These are phyloP conservation scores for Actinostola sp. DNA, from an alignment of 92 coral and sea anemone species.

Conservation along the genomic window DNA sequence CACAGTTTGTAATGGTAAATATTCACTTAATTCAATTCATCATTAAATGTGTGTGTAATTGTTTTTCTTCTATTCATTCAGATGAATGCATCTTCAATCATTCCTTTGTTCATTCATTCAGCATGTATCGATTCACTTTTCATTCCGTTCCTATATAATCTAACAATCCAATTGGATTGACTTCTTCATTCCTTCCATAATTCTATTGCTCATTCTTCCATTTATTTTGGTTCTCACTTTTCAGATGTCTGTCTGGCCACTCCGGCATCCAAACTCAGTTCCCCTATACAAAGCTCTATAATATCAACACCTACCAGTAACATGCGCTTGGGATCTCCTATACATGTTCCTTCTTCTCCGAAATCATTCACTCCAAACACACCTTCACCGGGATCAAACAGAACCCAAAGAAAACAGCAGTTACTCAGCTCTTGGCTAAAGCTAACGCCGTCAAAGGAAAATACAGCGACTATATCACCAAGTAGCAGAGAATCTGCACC, in stretches of 20 bases:
- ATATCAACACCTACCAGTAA: neutral
- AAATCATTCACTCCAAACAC: conserved; percentile 16
- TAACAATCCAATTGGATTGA: too few relatives aligned
- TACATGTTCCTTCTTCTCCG: conserved; percentile 24
- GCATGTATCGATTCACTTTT: neutral
- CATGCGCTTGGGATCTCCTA: neutral
- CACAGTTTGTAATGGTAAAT: neutral
- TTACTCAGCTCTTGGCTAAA: conserved; percentile 79
- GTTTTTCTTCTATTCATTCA: neutral
- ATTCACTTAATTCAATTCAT: too few relatives aligned
- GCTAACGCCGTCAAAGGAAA: conserved; percentile 35
- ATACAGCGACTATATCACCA: neutral
- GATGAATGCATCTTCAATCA: neutral
- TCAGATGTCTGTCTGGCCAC: too few relatives aligned
- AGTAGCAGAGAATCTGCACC: too few relatives aligned
- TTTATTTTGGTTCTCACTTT: too few relatives aligned
- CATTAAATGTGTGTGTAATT: too few relatives aligned
- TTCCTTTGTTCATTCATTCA: neutral
- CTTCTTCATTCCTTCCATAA: too few relatives aligned
- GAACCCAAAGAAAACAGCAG: conserved; percentile 79
- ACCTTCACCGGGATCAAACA: conserved; percentile 45
- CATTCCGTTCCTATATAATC: too few relatives aligned
- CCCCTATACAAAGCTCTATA: neutral
- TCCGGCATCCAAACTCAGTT: neutral
- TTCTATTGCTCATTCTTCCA: too few relatives aligned